Conservation (phyloP, 2,113 vertebrate genomes). For the Epinephelus moara region DNA sequence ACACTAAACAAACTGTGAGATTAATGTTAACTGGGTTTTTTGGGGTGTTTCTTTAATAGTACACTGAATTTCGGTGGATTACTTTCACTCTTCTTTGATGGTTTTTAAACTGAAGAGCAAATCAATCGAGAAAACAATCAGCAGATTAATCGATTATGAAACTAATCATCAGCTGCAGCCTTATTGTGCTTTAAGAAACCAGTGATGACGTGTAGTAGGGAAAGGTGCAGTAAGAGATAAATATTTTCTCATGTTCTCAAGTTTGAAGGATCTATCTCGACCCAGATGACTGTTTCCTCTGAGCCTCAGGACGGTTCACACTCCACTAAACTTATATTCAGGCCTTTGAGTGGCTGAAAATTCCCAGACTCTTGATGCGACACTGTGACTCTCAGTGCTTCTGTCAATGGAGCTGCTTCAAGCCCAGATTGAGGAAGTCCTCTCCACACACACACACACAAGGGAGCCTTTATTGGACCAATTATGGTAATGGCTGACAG, state of each 20-base stretch:
- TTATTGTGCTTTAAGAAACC: background rate
- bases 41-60: too few relatives aligned
- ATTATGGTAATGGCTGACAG: slow-evolving; percentile 44
- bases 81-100: too few relatives aligned
- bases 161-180: background rate
- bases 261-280: background rate
- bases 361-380: slow-evolving; percentile 41
- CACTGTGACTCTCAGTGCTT: slow-evolving; percentile 53
- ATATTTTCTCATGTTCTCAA: background rate
- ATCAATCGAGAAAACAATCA: too few relatives aligned
- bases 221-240: background rate
- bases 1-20: too few relatives aligned
- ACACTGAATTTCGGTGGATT: too few relatives aligned
- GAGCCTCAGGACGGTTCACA: background rate
- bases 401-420: slow-evolving; percentile 53
- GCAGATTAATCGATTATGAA: too few relatives aligned
- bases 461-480: slow-evolving; percentile 57
- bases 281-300: background rate
- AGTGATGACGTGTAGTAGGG: background rate
- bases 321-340: background rate
- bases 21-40: too few relatives aligned
- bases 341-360: background rate
- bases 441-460: slow-evolving; percentile 55
- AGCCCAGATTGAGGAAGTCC: slow-evolving; percentile 66
- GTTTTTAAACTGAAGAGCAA: too few relatives aligned